These are phyloP conservation scores for Cotesia glomerata DNA, from an alignment of 1,140 invertebrate species.

Conservation along the genomic window DNA sequence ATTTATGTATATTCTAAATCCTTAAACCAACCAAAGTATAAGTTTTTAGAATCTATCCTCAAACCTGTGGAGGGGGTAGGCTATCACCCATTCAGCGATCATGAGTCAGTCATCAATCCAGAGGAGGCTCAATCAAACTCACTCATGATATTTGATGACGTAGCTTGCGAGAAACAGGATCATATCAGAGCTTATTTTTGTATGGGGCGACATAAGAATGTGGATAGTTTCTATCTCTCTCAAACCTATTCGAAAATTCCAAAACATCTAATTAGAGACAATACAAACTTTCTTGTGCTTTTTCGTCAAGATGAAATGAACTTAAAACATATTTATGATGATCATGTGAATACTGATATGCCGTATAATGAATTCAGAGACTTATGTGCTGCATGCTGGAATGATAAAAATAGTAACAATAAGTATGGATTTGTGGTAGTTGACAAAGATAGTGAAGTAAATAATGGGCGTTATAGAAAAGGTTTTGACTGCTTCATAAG, in stretches of 20 bases:
- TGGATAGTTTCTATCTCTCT: slow-evolving; percentile 4
- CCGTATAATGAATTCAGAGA: too few relatives aligned
- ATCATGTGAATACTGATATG: neutral
- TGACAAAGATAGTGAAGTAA: too few relatives aligned
- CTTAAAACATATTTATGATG: slow-evolving; percentile 3
- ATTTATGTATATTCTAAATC: slow-evolving; percentile 12
- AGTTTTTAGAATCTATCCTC: neutral
- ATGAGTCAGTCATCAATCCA: too few relatives aligned
- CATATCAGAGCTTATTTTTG: slow-evolving; percentile 7
- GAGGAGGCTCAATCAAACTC: neutral
- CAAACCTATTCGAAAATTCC: neutral
- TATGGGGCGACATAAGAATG: slow-evolving; percentile 6
- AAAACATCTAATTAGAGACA: neutral
- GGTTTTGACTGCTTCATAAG: too few relatives aligned
- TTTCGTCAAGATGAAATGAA: too few relatives aligned
- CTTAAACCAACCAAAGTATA: neutral
- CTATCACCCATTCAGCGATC: neutral
- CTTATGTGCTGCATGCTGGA: too few relatives aligned
- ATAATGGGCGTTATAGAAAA: too few relatives aligned
- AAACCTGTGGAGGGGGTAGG: neutral
- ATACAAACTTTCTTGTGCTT: too few relatives aligned
- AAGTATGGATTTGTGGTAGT: too few relatives aligned
- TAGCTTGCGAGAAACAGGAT: slow-evolving; percentile 15
- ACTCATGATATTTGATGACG: neutral
- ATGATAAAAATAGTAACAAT: too few relatives aligned